phyloP scores from a whole-genome alignment of 2,888 invertebrate species.

The Drosophila ezoana region DNA sequence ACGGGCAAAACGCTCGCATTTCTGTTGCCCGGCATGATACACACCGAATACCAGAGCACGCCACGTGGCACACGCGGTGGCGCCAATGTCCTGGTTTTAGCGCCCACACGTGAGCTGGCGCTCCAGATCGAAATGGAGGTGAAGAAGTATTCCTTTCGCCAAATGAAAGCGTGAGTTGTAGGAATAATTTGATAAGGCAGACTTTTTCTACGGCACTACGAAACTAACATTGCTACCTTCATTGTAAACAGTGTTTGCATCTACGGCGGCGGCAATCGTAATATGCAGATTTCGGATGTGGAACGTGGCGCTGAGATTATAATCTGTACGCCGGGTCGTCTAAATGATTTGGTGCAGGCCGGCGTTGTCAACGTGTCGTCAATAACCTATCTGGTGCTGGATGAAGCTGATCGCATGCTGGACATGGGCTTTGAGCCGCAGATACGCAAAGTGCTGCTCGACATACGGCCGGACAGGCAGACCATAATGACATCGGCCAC shows the following conservation, averaged over 20 bases:
- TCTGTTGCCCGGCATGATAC: constrained; percentile 95
- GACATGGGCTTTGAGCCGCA: constrained; percentile 95
- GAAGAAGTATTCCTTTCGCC: constrained; percentile 93
- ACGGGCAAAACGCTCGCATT: constrained; percentile 98
- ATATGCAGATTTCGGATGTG: constrained; percentile 91
- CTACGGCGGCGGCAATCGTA: constrained; percentile 95
- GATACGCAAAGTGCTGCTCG: constrained; percentile 92
- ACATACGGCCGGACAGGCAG: constrained; percentile 94
- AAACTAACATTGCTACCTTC: not conserved
- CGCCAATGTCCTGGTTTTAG: constrained; percentile 94
- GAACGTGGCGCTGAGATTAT: constrained; percentile 95
- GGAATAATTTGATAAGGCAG: too few relatives aligned
- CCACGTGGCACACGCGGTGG: constrained; percentile 90
- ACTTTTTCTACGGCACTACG: too few relatives aligned
- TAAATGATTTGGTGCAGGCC: constrained; percentile 94
- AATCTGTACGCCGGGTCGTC: constrained; percentile 96
- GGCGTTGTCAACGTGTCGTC: constrained; percentile 90
- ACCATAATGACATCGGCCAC: constrained; percentile 99
- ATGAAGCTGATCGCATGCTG: constrained; percentile 96
- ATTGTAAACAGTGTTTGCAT: constrained; percentile 89
- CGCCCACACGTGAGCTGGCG: constrained; percentile 97
- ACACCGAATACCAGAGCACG: constrained; percentile 94
- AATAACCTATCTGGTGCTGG: constrained; percentile 95
- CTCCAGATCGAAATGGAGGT: constrained; percentile 97
- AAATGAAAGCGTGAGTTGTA: constrained; percentile 90